Evolutionary conservation across 2,888 invertebrate species (phyloP), one percentile per base, ranked within the genome.

Genomic region (Zaprionus lineosus): DNA sequence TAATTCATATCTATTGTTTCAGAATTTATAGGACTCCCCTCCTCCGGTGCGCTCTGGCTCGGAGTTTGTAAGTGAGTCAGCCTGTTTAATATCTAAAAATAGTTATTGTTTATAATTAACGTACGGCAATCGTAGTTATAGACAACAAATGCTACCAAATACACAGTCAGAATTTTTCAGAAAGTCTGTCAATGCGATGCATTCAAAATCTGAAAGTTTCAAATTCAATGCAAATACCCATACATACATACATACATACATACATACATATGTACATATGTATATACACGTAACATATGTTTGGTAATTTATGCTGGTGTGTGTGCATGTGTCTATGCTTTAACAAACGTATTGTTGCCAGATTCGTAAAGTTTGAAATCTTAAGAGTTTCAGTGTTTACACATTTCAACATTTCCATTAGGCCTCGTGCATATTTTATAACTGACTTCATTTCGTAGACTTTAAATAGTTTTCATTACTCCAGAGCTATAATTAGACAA

Each of bases 401-500:
- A 74, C 46, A 41, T 67, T 60, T 52, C 75, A 58, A 74, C 77
- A 67, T 78, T 74, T 78, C 75, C 67, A 82, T 72, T 74, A 78
- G 63, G 57, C 59, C 39, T 51, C 52, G 31, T 64, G 72, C 75
- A 78, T 78, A 75, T 78, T 75, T 78, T 65, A 82, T 78, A 73
- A 78, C 82, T 63, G 73, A 64, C 77, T 67, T 75, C 62, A 47
- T 56, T 75, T 28, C 60, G 19, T 65, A 16, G 48, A 58, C 76
- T 73, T 61, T 59, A 79, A 76, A 78, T 77, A 81, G 81, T 72
- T 66, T 69, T 63, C 66, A 75, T 82, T 74, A 78, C 73, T 68
- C 57, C 71, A 64, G 50, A 50, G 40, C 74, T 75, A 75, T 66
- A 74, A 64, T 71, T 74, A 75, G 74, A 59, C 34, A 12, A 6